These are phyloP conservation scores for Danaus chrysippus DNA, from an alignment of 2,888 invertebrate genomes.

Conservation along the genomic window DNA sequence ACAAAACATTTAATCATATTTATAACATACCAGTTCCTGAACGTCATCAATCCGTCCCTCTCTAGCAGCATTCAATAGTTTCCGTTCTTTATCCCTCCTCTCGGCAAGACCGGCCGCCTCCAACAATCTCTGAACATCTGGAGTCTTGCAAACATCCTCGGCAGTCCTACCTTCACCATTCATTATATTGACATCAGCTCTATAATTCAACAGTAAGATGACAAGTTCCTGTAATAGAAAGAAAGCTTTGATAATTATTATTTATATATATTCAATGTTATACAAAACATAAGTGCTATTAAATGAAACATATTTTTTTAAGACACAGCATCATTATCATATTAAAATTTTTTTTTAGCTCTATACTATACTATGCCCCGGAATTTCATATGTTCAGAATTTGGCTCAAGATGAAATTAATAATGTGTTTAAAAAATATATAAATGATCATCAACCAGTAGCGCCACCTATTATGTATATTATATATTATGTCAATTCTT, in stretches of 20 bases:
- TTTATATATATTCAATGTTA: not conserved
- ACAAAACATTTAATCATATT: too few relatives aligned
- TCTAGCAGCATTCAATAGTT: constrained; percentile 79
- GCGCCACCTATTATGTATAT: too few relatives aligned
- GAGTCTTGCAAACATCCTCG: constrained; percentile 76
- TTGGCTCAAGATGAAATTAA: too few relatives aligned
- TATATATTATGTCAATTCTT: too few relatives aligned
- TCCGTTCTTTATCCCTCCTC: constrained; percentile 71
- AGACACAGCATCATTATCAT: too few relatives aligned
- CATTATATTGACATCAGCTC: constrained; percentile 81
- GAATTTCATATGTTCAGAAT: too few relatives aligned
- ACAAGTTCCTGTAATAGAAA: constrained; percentile 77
- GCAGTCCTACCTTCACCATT: constrained; percentile 83
- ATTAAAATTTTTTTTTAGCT: too few relatives aligned
- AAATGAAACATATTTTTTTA: too few relatives aligned
- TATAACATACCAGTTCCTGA: constrained; percentile 71
- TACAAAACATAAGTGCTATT: not conserved
- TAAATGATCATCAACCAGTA: too few relatives aligned
- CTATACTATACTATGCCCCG: too few relatives aligned
- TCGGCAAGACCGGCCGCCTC: constrained; percentile 81
- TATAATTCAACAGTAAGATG: constrained; percentile 78
- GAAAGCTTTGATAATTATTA: not conserved
- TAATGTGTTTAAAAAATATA: too few relatives aligned
- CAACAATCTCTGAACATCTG: constrained; percentile 76
- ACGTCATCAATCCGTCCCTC: constrained; percentile 79